Conservation (phyloP, 2,113 vertebrate species). For the Xiphophorus couchianus region DNA sequence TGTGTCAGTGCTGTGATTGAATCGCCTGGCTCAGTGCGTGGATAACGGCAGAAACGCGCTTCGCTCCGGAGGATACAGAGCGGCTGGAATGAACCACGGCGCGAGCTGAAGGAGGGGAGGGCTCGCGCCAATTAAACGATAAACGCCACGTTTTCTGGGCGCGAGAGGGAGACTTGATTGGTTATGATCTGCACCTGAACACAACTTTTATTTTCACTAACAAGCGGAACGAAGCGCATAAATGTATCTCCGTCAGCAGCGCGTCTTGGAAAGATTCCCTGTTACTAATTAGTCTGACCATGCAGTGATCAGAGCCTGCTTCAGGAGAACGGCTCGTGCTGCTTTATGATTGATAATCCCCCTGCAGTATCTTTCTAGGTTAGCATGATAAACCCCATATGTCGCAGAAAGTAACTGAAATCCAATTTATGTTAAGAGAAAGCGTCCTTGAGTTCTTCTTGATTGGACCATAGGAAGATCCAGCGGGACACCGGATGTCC, state of each 20-base stretch:
- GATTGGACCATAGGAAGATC: neutral
- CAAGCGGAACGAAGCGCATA: neutral
- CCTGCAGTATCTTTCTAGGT: neutral
- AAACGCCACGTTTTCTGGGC: slow-evolving; percentile 30
- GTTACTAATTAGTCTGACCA: slow-evolving; percentile 27
- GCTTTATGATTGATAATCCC: slow-evolving; percentile 50
- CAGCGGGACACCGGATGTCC: slow-evolving; percentile 11
- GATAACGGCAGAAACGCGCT: slow-evolving; percentile 30
- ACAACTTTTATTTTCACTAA: neutral
- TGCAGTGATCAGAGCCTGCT: slow-evolving; percentile 36
- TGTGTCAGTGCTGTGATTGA: slow-evolving; percentile 21
- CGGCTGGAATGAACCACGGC: slow-evolving; percentile 67
- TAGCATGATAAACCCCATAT: slow-evolving; percentile 9
- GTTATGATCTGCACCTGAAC: neutral
- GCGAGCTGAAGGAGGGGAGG: slow-evolving; percentile 36
- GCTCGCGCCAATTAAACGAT: slow-evolving; percentile 9
- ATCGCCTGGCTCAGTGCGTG: slow-evolving; percentile 35
- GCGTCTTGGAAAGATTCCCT: slow-evolving; percentile 20
- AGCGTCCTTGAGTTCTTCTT: slow-evolving; percentile 3
- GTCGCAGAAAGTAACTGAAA: slow-evolving; percentile 19
- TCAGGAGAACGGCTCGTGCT: slow-evolving; percentile 26
- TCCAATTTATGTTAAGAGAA: neutral
- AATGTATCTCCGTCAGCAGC: neutral
- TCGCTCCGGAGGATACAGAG: slow-evolving; percentile 40
- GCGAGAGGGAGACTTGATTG: neutral